phyloP scores from a whole-genome alignment of 2,797 vertebrate genomes.

The Centropyge bicolor region DNA sequence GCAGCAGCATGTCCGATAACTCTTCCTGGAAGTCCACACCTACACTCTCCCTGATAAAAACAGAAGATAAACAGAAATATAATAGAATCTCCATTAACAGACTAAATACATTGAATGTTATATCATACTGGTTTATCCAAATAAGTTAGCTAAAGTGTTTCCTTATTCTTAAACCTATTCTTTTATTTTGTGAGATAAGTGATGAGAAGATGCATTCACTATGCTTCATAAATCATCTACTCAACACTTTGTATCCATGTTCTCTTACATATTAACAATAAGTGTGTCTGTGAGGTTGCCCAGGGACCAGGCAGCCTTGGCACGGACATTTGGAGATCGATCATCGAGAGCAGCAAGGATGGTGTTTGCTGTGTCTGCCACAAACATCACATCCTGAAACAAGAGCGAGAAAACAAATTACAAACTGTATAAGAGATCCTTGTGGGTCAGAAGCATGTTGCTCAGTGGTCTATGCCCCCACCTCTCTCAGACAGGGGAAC shows the following conservation, averaged over 20 bases:
- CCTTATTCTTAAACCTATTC: not conserved
- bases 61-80: not conserved
- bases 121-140: not conserved
- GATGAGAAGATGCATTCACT: not conserved
- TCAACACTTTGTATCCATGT: not conserved
- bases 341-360: slow-evolving; percentile 92
- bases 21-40: slow-evolving; percentile 94
- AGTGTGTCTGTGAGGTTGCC: slow-evolving; percentile 97
- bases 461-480: slow-evolving; percentile 53
- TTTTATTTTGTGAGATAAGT: not conserved
- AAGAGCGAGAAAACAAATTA: not conserved
- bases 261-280: slow-evolving; percentile 93
- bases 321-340: slow-evolving; percentile 92
- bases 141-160: not conserved
- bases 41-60: slow-evolving; percentile 86
- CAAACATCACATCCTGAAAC: slow-evolving; percentile 95
- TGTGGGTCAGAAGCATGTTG: not conserved
- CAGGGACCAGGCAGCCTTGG: slow-evolving; percentile 97
- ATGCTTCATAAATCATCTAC: not conserved
- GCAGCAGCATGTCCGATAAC: slow-evolving; percentile 92
- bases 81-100: not conserved
- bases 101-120: not conserved
- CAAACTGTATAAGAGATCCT: not conserved
- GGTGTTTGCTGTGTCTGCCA: slow-evolving; percentile 96
- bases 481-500: slow-evolving; percentile 96